Conservation (phyloP, 2,888 invertebrate species). For the Phalera bucephala region DNA sequence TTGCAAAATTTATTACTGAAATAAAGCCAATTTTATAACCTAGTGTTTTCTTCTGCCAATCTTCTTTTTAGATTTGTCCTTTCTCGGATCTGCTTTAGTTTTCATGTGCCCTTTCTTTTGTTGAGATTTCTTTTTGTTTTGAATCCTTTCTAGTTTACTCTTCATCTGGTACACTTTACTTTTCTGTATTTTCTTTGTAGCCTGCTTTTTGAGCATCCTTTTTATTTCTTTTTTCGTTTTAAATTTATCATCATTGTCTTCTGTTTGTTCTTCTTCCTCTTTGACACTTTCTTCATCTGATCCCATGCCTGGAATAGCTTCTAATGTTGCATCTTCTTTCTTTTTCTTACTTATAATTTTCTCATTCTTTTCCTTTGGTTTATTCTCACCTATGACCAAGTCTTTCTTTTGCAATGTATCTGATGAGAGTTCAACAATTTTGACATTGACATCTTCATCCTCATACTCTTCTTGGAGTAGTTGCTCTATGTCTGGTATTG, state of each 20-base stretch:
- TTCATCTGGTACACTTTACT: slow-evolving; percentile 91
- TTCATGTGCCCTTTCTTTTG: slow-evolving; percentile 62
- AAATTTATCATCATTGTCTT: slow-evolving; percentile 54
- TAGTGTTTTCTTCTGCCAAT: slow-evolving; percentile 64
- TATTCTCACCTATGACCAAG: slow-evolving; percentile 89
- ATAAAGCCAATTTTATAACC: no score
- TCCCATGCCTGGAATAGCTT: slow-evolving; percentile 64
- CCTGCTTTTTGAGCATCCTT: slow-evolving; percentile 86
- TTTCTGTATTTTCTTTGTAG: slow-evolving; percentile 88
- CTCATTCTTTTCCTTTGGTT: slow-evolving; percentile 56
- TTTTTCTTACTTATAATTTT: slow-evolving; percentile 38
- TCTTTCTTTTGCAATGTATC: slow-evolving; percentile 87
- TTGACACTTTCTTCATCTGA: slow-evolving; percentile 53
- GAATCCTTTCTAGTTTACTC: slow-evolving; percentile 86
- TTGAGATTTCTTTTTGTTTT: slow-evolving; percentile 86
- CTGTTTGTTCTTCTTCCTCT: slow-evolving; percentile 46
- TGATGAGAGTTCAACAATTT: slow-evolving; percentile 89
- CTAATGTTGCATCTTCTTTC: slow-evolving; percentile 27
- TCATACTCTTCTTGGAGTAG: slow-evolving; percentile 88
- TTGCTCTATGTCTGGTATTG: slow-evolving; percentile 87
- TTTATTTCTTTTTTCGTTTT: slow-evolving; percentile 87
- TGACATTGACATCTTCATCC: slow-evolving; percentile 90
- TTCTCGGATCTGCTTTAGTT: slow-evolving; percentile 44
- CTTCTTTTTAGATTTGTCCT: slow-evolving; percentile 68
- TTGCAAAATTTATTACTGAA: no score